Evolutionary conservation across 37 sponge, comb jelly and placozoan species (phyloP).

Genomic region (Ianthella basta): DNA sequence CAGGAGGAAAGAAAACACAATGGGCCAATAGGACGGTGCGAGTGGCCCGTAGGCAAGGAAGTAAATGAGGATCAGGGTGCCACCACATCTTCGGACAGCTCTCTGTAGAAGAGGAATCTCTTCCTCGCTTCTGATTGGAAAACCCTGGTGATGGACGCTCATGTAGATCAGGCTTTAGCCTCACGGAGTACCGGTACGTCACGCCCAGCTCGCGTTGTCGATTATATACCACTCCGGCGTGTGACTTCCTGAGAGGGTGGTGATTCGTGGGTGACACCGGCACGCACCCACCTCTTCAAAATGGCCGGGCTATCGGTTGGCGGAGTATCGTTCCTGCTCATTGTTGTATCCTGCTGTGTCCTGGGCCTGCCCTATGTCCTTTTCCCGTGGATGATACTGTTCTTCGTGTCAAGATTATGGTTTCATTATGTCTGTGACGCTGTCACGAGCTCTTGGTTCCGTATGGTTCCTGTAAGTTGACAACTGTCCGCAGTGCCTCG

Average conservation of each 20-base stretch:
- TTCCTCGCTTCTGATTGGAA: background rate
- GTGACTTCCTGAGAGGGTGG: too few species aligned
- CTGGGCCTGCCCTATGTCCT: conserved; percentile 44
- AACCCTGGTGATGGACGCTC: conserved; percentile 24
- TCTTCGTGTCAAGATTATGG: background rate
- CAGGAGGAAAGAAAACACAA: too few species aligned
- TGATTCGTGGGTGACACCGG: too few species aligned
- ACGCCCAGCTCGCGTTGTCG: too few species aligned
- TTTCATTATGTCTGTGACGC: background rate
- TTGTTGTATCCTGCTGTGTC: conserved; percentile 25
- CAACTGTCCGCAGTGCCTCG: conserved; percentile 2
- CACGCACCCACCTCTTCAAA: background rate
- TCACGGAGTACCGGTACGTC: too few species aligned
- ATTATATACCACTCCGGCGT: too few species aligned
- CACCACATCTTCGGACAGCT: background rate
- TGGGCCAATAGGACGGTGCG: too few species aligned
- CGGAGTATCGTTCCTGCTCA: conserved; percentile 46
- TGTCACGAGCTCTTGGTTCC: conserved; percentile 32
- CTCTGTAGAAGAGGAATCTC: conserved; percentile 21
- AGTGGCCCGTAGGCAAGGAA: too few species aligned
- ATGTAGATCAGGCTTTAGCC: too few species aligned
- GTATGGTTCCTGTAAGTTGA: conserved; percentile 54
- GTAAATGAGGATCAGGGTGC: too few species aligned
- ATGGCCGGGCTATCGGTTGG: background rate
- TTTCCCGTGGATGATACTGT: conserved; percentile 11